A percentile compares a stretch with the other conserved stretches of the same genome.
These are phyloP conservation scores for Dryocosmus kuriphilus DNA, from an alignment of 2,888 invertebrate genomes.

Conservation along the genomic window DNA sequence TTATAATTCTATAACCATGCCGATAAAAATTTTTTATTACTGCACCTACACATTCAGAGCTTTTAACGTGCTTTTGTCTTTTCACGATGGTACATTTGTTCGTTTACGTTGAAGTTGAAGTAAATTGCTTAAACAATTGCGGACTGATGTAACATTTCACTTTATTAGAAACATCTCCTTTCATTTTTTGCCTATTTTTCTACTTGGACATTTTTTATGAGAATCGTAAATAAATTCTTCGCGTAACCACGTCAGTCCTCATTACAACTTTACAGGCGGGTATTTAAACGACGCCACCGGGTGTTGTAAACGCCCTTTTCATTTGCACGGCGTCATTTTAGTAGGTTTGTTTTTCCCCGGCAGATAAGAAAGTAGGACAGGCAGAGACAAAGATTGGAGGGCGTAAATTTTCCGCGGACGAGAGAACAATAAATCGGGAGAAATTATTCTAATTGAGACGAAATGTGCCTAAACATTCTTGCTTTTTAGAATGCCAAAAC, in stretches of 20 bases:
- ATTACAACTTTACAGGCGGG: conserved; percentile 3
- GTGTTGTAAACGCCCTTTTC: conserved; percentile 18
- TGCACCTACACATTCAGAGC: no score
- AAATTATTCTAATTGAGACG: conserved; percentile 10
- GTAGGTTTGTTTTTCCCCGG: not conserved
- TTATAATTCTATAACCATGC: no score
- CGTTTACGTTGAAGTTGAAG: no score
- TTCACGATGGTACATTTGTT: no score
- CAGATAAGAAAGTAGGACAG: conserved; percentile 8
- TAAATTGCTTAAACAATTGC: no score
- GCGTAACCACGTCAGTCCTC: not conserved
- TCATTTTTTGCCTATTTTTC: not conserved
- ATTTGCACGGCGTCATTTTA: conserved; percentile 9
- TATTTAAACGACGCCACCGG: conserved; percentile 4
- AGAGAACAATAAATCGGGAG: not conserved
- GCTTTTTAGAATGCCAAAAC: not conserved
- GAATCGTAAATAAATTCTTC: not conserved
- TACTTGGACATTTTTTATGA: not conserved
- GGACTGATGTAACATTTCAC: not conserved
- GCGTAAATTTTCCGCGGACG: conserved; percentile 1
- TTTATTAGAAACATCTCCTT: not conserved
- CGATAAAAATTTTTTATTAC: no score
- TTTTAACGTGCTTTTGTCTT: no score
- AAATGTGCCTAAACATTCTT: no score
- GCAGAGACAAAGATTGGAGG: not conserved